Base-by-base conservation (phyloP, 2,113 vertebrate genomes). In the Malurus alboscapulatus region DNA sequence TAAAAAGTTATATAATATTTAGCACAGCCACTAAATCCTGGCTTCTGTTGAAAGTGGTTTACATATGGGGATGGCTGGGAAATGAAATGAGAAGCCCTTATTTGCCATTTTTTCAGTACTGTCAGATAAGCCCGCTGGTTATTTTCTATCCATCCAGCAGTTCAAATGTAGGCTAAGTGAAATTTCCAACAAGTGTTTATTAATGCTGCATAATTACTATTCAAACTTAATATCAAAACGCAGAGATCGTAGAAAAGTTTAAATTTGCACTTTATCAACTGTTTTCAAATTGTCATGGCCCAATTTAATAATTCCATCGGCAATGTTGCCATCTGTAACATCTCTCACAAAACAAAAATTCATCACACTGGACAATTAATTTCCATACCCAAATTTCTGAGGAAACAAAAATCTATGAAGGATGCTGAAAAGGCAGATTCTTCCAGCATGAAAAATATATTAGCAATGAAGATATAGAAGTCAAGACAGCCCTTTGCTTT, bases 31-130 rank as follows among this genome's bases (percentile, higher is more conserved):
- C 6, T 44, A 74, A 73, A 65, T 53, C 18, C 58, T 55, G 50
- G 14, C 18, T 61, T 47, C 51, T 53, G 2, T 13, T 74, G 24
- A 24, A 84, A 77, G 50, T 6, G 3, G 15, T 65, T 92, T 63
- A n/a, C 10, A 50, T 5, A 32, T 7, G 4, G 18, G 4, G 14
- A 14, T 1, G 0, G 9, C 0, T n/a, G 27, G 20, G 16, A 8
- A 24, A 24, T 32, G 20, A 26, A 58, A 8, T 21, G 6, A 59
- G 12, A 47, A 11, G 20, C 10, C 10, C 8, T 84, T 44, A 29
- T 34, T 8, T 61, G 22, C 24, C 6, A 51, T 42, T 62, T 36
- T 63, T 90, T 50, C 36, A 62, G 10, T 7, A 21, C 9, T 15
- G 34, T 78, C 66, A 74, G 63, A 51, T 26, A 71, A 88, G 8